phyloP scores from a whole-genome alignment of 2,113 vertebrate genomes.

The Elaphurus davidianus region DNA sequence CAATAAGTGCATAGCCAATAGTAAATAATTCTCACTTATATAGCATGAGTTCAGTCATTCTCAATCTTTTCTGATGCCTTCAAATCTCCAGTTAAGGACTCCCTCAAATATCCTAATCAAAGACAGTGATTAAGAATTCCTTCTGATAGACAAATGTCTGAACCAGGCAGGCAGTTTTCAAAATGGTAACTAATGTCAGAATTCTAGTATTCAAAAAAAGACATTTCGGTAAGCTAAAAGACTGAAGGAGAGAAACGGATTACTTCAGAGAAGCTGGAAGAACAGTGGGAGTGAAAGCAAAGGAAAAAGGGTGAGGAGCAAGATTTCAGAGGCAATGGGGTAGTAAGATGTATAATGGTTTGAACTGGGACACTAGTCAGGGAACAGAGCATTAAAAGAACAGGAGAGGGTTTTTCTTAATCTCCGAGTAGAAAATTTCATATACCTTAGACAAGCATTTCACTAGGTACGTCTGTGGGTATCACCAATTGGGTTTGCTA shows the following conservation, averaged over 20 bases:
- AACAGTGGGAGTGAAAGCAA: background rate
- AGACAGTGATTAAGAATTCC: background rate
- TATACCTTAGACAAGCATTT: background rate
- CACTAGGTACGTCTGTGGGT: background rate
- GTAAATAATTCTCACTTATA: constrained; percentile 18
- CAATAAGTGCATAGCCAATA: background rate
- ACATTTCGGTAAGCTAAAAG: background rate
- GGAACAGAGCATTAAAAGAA: background rate
- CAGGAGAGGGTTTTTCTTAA: background rate
- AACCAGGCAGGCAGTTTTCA: background rate
- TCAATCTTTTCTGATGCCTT: constrained; percentile 8
- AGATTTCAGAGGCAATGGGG: background rate
- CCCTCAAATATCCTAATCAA: background rate
- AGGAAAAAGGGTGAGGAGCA: background rate
- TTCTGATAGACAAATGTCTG: constrained; percentile 26
- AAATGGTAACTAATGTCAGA: background rate
- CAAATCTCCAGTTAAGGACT: background rate
- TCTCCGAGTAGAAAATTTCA: background rate
- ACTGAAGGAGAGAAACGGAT: background rate
- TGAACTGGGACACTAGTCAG: background rate
- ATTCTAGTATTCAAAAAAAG: background rate
- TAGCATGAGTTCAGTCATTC: background rate
- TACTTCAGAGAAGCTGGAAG: background rate
- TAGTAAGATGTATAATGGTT: background rate
- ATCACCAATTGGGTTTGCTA: background rate